A percentile compares a stretch with the other conserved stretches of the same genome.
Evolutionary conservation across 2,888 invertebrate species (phyloP).

Genomic region (Uropetala carovei): DNA sequence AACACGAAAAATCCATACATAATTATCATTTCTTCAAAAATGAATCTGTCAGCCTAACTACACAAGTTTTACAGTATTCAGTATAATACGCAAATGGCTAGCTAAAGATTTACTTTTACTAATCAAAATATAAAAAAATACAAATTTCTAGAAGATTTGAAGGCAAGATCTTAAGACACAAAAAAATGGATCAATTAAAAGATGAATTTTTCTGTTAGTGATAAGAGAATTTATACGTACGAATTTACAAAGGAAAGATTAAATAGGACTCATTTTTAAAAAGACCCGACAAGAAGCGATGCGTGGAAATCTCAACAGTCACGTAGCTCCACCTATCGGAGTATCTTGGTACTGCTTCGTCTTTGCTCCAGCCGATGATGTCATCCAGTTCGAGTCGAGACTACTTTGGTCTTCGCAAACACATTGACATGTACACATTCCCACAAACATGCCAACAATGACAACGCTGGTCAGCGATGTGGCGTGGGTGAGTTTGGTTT

Average conservation of each 20-base stretch:
- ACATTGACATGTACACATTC: neutral
- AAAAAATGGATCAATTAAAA: neutral
- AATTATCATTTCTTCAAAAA: no score
- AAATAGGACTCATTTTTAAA: neutral
- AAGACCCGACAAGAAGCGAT: neutral
- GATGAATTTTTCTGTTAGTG: neutral
- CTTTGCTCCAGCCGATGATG: constrained; percentile 30
- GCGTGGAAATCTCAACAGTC: neutral
- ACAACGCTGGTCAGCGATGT: neutral
- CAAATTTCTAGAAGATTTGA: no score
- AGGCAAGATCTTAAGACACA: no score
- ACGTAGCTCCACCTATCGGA: constrained; percentile 57
- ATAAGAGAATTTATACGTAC: neutral
- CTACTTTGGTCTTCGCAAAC: constrained; percentile 9
- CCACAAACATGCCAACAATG: neutral
- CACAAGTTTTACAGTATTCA: no score
- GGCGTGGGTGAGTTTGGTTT: neutral
- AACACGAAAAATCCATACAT: no score
- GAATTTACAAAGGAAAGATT: neutral
- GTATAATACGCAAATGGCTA: no score
- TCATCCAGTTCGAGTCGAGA: constrained; percentile 23
- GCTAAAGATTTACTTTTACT: no score
- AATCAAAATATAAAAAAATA: no score
- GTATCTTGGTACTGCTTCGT: constrained; percentile 13
- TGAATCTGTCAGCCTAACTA: no score